phyloP scores from a whole-genome alignment of 1,140 invertebrate species.

The Sinonovacula constricta region DNA sequence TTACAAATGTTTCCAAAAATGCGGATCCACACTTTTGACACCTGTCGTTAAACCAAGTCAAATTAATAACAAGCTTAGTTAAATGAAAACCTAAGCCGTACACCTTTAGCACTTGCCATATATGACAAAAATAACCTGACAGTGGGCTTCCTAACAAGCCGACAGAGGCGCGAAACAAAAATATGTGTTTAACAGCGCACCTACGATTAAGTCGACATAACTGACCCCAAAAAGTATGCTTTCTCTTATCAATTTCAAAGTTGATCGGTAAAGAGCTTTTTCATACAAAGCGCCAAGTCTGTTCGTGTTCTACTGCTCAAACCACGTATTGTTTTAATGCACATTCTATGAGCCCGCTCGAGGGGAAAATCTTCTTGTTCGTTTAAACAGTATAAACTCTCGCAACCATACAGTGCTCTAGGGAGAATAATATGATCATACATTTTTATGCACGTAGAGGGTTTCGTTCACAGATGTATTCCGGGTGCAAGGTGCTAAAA shows the following conservation, averaged over 20 bases:
- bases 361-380: neutral
- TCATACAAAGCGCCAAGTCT: neutral
- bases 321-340: neutral
- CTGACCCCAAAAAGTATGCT: slow-evolving; percentile 10
- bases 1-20: too few relatives aligned
- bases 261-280: neutral
- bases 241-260: neutral
- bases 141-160: too few relatives aligned
- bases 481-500: neutral
- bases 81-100: too few relatives aligned
- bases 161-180: neutral
- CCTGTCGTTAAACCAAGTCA: too few relatives aligned
- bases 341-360: neutral
- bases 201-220: neutral
- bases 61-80: too few relatives aligned
- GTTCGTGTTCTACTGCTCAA: neutral
- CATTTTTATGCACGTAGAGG: neutral
- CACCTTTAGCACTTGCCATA: too few relatives aligned
- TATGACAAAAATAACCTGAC: too few relatives aligned
- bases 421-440: neutral
- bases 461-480: neutral
- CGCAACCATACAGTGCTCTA: slow-evolving; percentile 8
- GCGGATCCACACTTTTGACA: too few relatives aligned
- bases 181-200: neutral
- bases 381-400: too few relatives aligned